Base-by-base conservation (phyloP, 23 tunicate genomes). In the Ciona savignyi region DNA sequence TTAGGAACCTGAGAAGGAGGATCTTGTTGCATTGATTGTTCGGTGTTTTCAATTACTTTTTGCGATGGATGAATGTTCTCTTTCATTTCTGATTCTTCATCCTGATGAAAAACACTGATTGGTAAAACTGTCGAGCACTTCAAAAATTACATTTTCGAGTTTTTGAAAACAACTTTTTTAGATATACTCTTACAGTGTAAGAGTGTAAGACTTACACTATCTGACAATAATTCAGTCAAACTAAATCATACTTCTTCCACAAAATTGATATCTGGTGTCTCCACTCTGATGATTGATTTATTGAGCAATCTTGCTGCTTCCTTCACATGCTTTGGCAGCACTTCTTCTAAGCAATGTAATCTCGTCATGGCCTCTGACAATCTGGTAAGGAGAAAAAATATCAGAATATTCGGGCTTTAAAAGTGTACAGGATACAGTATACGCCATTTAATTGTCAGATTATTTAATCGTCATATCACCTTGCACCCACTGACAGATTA, bases 331-430 rank as follows among this genome's bases (percentile, higher is more conserved):
- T 88, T 95, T 30, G 99, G 92, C 67, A 79, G 56, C 34, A 95
- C 99, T 66, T 85, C 82, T 34, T 86, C 93, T 80, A 81, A 32
- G 65, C 96, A 88, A 64, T 95, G 96, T 4, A 95, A 76, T 30
- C 99, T 66, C 4, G 99, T 95, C 87, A 90, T 81, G 2, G 93
- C 99, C 67, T 95, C 99, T 0, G 99, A 95, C 62, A 95, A 80
- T 62, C 99, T 78, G 23, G n/a, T n/a, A n/a, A n/a, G n/a, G n/a
- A n/a, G n/a, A n/a, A n/a, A n/a, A n/a, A n/a, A n/a, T n/a, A n/a
- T n/a, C n/a, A n/a, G n/a, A n/a, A n/a, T n/a, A n/a, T n/a, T n/a
- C n/a, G n/a, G n/a, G n/a, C n/a, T n/a, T n/a, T n/a, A n/a, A n/a
- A n/a, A n/a, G n/a, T n/a, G n/a, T n/a, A n/a, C n/a, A n/a, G n/a